Conservation (phyloP, 2,888 invertebrate species). For the Oscheius myriophilus region DNA sequence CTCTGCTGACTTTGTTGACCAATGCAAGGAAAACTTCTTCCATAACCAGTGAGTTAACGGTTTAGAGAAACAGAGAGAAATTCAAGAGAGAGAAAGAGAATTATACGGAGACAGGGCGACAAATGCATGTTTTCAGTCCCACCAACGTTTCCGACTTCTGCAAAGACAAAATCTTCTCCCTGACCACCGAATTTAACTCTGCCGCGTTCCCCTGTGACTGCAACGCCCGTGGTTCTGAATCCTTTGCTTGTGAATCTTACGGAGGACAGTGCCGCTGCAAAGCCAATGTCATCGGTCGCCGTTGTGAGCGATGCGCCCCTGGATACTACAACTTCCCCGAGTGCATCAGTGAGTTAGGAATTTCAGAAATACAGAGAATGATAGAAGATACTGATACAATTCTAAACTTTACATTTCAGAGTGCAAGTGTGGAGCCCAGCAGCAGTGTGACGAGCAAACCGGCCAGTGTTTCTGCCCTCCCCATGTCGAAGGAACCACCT, state of each 20-base stretch:
- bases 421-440: constrained; percentile 79
- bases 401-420: constrained; percentile 67
- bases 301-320: constrained; percentile 82
- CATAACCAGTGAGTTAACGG: constrained; percentile 74
- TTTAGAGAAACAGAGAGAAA: too few relatives aligned
- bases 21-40: constrained; percentile 88
- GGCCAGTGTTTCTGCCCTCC: constrained; percentile 93
- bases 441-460: constrained; percentile 86
- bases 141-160: constrained; percentile 78
- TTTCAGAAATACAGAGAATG: neutral
- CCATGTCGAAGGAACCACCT: constrained; percentile 86
- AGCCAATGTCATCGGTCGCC: constrained; percentile 89
- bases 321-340: constrained; percentile 95
- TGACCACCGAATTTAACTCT: constrained; percentile 93
- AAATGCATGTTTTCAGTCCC: too few relatives aligned
- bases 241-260: constrained; percentile 88
- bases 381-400: neutral
- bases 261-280: constrained; percentile 96
- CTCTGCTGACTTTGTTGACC: constrained; percentile 84
- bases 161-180: constrained; percentile 87
- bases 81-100: too few relatives aligned
- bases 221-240: constrained; percentile 81
- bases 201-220: constrained; percentile 90
- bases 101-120: too few relatives aligned
- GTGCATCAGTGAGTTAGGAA: constrained; percentile 75